These are phyloP conservation scores for Platyscapa corneri DNA, from an alignment of 1,140 invertebrate species.

Conservation along the genomic window DNA sequence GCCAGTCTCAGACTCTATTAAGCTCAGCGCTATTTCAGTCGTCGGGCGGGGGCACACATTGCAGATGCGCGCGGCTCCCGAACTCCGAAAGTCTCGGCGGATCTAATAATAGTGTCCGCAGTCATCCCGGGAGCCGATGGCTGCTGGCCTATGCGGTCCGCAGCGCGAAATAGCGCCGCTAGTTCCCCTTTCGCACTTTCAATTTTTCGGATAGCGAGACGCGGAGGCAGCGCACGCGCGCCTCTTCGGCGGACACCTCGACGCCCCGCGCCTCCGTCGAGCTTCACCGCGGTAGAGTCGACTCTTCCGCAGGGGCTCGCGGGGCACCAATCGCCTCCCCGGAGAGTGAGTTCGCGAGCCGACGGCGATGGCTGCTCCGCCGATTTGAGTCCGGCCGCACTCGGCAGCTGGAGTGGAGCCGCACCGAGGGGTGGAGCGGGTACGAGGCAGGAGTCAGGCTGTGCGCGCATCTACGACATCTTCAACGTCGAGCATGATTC, in stretches of 20 bases:
- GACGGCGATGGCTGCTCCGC: not conserved
- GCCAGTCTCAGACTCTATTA: not conserved
- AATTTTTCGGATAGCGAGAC: not conserved
- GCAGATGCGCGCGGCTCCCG: not conserved
- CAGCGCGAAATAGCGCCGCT: slow-evolving; percentile 43
- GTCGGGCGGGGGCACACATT: not conserved
- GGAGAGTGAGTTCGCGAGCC: not conserved
- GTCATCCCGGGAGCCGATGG: slow-evolving; percentile 62
- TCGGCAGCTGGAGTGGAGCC: too few species aligned
- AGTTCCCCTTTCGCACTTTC: slow-evolving; percentile 33
- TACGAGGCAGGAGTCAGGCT: not conserved
- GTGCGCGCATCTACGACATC: slow-evolving; percentile 37
- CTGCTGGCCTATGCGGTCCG: slow-evolving; percentile 52
- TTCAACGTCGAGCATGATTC: slow-evolving; percentile 64
- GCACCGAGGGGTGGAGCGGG: too few species aligned
- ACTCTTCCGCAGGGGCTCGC: not conserved
- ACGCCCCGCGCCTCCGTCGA: not conserved
- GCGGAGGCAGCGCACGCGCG: not conserved
- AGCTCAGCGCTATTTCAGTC: not conserved
- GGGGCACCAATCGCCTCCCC: not conserved
- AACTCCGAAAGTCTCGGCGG: too few species aligned
- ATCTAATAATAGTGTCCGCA: slow-evolving; percentile 70
- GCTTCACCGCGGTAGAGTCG: too few species aligned
- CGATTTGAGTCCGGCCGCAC: not conserved
- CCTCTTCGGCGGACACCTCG: not conserved